Evolutionary conservation across 2,113 vertebrate species (phyloP), one percentile per base, ranked within the genome.

Genomic region (Cairina moschata): DNA sequence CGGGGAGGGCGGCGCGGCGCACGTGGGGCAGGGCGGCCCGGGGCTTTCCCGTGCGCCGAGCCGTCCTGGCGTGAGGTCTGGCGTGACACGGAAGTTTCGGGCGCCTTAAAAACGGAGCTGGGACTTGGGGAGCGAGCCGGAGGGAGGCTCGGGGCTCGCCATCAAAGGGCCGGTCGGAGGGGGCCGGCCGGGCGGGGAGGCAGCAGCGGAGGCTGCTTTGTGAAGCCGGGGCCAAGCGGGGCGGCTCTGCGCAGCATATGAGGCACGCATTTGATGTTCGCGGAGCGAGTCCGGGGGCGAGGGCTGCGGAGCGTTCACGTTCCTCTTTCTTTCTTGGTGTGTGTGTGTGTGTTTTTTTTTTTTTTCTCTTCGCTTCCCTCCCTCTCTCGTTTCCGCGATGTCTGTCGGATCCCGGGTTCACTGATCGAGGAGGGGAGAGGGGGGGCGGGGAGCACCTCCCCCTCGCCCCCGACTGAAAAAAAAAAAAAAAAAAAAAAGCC

Each of bases 251-350:
- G 82, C 95, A 91, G 96, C 89, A 93, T 89, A 93, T 93, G 96
- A 95, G 86, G 88, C 94, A 83, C 83, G 96, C 81, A 91, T 96
- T 95, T 95, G 96, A 91, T 97, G 96, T 97, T 97, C 78, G 91
- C 79, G 63, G 92, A 96, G 82, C 85, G 63, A 96, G 95, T 95
- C 94, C 87, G 88, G 91, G 97, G 97, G 96, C 95, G 90, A 96
- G 67, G 62, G 80, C 92, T 93, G 91, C 71, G 69, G 94, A 78
- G 91, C 89, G 78, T 95, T 93, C 89, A 34, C 91, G 93, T 96
- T 95, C 87, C 89, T 88, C 85, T 92, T 86, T 88, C 50, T 77
- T 86, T 83, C 74, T 78, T 79, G 40, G 31, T 92, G 68, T 83
- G 56, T 90, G 58, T 63, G 68, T 29, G 38, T 69, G 42, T 26